Base-by-base conservation (phyloP, 2,113 vertebrate genomes). In the Pangasianodon gigas region DNA sequence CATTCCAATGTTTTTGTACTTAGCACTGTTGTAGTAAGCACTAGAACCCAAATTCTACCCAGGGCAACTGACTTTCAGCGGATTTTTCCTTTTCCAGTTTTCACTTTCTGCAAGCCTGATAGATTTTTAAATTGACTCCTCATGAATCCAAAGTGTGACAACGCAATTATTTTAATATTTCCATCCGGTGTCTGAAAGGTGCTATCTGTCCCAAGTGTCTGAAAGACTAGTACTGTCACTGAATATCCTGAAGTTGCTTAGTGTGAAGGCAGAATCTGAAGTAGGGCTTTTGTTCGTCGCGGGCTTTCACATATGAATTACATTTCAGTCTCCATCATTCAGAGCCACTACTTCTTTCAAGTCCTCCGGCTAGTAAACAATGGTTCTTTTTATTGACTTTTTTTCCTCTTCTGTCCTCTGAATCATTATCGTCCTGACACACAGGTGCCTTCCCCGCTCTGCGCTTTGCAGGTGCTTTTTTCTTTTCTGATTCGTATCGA, bases 351-450 rank as follows among this genome's bases (percentile, higher is more conserved):
- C 21, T 84, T 84, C 56, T 58, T 83, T 83, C n/a, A 83, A 37
- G 81, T 83, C n/a, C 81, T 83, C 52, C 81, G 32, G 81, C 29
- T 41, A 84, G 82, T 60, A 84, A 84, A 84, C 82, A 84, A 84
- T 60, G 82, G 82, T 60, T 21, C 37, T 84, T 84, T 84, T 62
- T 84, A 84, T 84, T 84, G 82, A 60, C 21, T 13, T 37, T 84
- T 52, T 44, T 14, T 24, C 2, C 2, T 1, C 3, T 84, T 24
- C 54, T 60, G 56, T 84, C 82, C 37, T 14, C 82, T 13, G 21
- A 41, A 84, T 84, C 82, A 84, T 84, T 62, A 84, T 62, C 82
- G 6, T 60, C 21, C 56, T 84, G 56, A 84, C 82, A 84, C 82
- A 84, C 1, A 21, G 56, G 82, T 84, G 21, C 37, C 10, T 60